Evolutionary conservation across 1,140 invertebrate genomes (phyloP).

Genomic region (Drosophila willistoni): DNA sequence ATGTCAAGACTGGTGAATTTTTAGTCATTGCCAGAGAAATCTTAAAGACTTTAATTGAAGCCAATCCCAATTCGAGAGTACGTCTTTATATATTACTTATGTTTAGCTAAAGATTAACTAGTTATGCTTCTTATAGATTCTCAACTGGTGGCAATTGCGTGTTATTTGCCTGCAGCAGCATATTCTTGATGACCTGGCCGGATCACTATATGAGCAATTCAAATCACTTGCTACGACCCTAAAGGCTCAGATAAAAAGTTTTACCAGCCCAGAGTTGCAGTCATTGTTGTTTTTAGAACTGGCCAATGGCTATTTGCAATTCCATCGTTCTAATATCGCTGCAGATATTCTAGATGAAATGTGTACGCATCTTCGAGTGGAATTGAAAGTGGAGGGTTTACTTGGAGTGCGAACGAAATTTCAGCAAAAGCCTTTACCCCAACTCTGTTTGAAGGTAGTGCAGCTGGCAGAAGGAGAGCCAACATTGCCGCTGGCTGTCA

Average conservation of each 20-base stretch:
- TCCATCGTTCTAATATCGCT: constrained; percentile 88
- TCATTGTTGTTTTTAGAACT: constrained; percentile 90
- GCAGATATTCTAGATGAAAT: constrained; percentile 88
- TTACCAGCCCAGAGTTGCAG: constrained; percentile 84
- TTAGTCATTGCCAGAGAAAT: constrained; percentile 88
- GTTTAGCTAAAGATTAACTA: not conserved
- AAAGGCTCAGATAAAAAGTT: constrained; percentile 78
- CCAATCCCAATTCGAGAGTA: constrained; percentile 72
- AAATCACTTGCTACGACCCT: constrained; percentile 85
- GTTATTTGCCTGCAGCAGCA: constrained; percentile 89
- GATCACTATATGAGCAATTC: constrained; percentile 86
- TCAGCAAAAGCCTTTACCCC: constrained; percentile 91
- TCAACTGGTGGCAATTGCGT: constrained; percentile 90
- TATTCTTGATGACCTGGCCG: constrained; percentile 89
- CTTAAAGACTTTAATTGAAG: constrained; percentile 84
- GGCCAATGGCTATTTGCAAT: constrained; percentile 89
- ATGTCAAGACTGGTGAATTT: constrained; percentile 86
- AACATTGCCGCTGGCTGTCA: constrained; percentile 80
- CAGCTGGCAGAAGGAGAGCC: constrained; percentile 51
- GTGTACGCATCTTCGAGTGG: constrained; percentile 86
- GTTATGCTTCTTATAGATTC: constrained; percentile 36
- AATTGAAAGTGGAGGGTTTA: constrained; percentile 87
- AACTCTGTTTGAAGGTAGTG: constrained; percentile 87
- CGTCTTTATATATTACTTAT: constrained; percentile 19
- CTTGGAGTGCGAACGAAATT: constrained; percentile 95